Conservation (phyloP, 2,797 vertebrate genomes). For the Sebastes cheni region DNA sequence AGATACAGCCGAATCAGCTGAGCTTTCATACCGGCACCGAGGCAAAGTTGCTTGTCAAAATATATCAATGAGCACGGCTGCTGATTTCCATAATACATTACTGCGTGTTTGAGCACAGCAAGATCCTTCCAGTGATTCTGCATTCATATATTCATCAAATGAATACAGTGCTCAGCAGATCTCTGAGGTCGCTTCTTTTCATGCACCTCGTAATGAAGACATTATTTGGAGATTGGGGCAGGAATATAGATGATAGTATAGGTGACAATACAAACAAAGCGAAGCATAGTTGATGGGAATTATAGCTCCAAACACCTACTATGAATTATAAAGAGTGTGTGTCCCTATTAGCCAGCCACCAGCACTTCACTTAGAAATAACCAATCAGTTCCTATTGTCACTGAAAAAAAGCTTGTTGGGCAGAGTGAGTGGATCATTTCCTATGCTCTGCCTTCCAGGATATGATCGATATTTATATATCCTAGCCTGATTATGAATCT, state of each 20-base stretch:
- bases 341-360: background rate
- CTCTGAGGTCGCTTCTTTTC: constrained; percentile 31
- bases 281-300: background rate
- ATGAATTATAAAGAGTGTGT: constrained; percentile 11
- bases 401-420: background rate
- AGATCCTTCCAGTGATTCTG: constrained; percentile 16
- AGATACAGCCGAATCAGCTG: constrained; percentile 42
- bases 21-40: constrained; percentile 21
- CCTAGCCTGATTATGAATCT: background rate
- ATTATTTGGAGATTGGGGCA: constrained; percentile 5
- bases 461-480: background rate
- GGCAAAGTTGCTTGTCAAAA: constrained; percentile 42
- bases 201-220: constrained; percentile 34
- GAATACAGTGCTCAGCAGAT: background rate
- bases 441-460: background rate
- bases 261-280: background rate
- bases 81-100: constrained; percentile 46
- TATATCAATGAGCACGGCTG: constrained; percentile 22
- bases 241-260: background rate
- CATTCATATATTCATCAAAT: constrained; percentile 34
- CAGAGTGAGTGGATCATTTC: background rate
- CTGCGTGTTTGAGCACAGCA: constrained; percentile 23
- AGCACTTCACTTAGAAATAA: constrained; percentile 24
- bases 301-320: background rate
- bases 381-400: constrained; percentile 35